These are phyloP conservation scores for Phortica variegata DNA, from an alignment of 1,140 invertebrate species.

Conservation along the genomic window DNA sequence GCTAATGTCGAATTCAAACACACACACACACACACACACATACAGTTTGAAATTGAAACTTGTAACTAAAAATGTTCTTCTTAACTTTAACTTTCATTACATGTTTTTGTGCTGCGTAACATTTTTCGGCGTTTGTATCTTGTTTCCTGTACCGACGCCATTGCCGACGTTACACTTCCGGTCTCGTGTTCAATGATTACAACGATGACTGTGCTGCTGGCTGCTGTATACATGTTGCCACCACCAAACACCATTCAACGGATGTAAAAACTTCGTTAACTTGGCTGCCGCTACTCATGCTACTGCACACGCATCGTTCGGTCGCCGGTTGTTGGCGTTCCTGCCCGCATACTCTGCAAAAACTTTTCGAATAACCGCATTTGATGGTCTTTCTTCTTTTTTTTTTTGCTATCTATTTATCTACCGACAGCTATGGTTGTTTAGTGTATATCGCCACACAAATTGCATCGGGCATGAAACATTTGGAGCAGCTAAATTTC, in stretches of 20 bases:
- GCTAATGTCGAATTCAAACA: not conserved
- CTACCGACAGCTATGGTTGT: conserved; percentile 65
- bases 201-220: conserved; percentile 31
- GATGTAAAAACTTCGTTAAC: conserved; percentile 56
- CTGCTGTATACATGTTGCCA: conserved; percentile 19
- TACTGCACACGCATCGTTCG: conserved; percentile 1
- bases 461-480: conserved; percentile 84
- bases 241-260: conserved; percentile 46
- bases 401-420: not conserved
- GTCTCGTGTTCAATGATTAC: conserved; percentile 55
- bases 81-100: conserved; percentile 6
- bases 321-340: conserved; percentile 19
- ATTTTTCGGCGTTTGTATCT: conserved; percentile 43
- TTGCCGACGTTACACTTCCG: conserved; percentile 51
- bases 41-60: too few relatives aligned
- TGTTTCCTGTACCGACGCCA: conserved; percentile 48
- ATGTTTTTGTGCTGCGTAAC: conserved; percentile 12
- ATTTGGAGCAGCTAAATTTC: conserved; percentile 77
- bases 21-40: not conserved
- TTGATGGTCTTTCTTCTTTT: conserved; percentile 33
- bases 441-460: conserved; percentile 75
- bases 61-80: conserved; percentile 5
- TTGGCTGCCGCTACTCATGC: conserved; percentile 18
- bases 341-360: conserved; percentile 34
- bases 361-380: conserved; percentile 50